Evolutionary conservation across 2,888 invertebrate species (phyloP).

Genomic region (Aspidiotus rigidus): DNA sequence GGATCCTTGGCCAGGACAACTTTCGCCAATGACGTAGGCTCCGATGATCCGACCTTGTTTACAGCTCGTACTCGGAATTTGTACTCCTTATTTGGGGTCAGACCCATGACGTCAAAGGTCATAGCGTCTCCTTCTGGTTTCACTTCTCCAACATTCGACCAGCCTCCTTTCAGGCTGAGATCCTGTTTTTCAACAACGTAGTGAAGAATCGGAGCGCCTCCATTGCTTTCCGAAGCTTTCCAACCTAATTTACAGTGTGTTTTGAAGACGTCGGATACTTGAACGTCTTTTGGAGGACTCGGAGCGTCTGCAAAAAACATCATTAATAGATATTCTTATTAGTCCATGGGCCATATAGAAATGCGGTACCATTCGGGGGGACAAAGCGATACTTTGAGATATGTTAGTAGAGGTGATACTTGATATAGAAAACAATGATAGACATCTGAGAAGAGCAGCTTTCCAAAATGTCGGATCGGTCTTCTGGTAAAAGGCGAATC

Average conservation of each 20-base stretch:
- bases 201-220: conserved; percentile 73
- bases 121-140: conserved; percentile 54
- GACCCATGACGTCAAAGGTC: conserved; percentile 63
- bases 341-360: too few relatives aligned
- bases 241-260: conserved; percentile 79
- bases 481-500: too few relatives aligned
- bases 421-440: too few relatives aligned
- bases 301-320: conserved; percentile 60
- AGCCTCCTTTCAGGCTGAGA: conserved; percentile 55
- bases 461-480: too few relatives aligned
- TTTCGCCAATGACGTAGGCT: conserved; percentile 77
- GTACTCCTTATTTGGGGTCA: conserved; percentile 84
- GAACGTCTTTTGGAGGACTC: conserved; percentile 69
- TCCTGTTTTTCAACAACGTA: conserved; percentile 78
- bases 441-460: too few relatives aligned
- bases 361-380: too few relatives aligned
- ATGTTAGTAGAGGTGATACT: too few relatives aligned
- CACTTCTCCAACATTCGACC: conserved; percentile 80
- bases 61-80: conserved; percentile 89
- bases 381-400: too few relatives aligned
- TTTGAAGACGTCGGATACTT: conserved; percentile 77
- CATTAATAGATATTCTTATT: background rate
- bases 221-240: conserved; percentile 79
- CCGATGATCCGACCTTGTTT: conserved; percentile 86
- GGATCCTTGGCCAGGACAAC: conserved; percentile 91